Evolutionary conservation across 2,797 vertebrate species (phyloP), one percentile per base, ranked within the genome.

Genomic region (Mus minutoides): DNA sequence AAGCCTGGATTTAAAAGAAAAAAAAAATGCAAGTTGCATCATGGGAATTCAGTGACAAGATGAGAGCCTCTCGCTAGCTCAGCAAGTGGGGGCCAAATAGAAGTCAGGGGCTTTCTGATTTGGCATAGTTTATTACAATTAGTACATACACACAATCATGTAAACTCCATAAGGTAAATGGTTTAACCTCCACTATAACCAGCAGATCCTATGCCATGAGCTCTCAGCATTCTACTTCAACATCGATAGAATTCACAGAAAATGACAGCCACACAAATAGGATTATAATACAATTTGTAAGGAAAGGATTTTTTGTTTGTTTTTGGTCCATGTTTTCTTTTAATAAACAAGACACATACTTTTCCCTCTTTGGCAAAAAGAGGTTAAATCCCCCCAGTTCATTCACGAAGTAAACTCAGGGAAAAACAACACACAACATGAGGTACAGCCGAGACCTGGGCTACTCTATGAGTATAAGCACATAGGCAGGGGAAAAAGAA

Each of bases 291-390:
- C 94, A 88, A 56, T 96, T 95, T 80, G 91, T 49, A 82, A 67
- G 24, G 37, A 78, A 94, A 84, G 60, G 2, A 67, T 58, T 62
- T 62, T 62, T 31, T 34, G 6, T 52, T 77, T 94, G 96, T 54
- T 86, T 96, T 97, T 96, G 96, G 95, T 97, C 90, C 85, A 94
- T 37, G 76, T 80, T 95, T 95, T 90, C 40, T 86, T 40, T 75
- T 40, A 91, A 90, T 37, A 76, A 92, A 93, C 26, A 73, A 88
- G 52, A 88, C n/a, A 88, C 26, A n/a, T 24, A 80, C 26, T 94
- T 49, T 95, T 91, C 87, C 78, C 97, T 97, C 94, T 96, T 97
- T 97, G 95, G 94, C 75, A 88, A 94, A 95, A 97, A 97, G 96
- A 97, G 92, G 94, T 78, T 73, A 85, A 94, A 73, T 76, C 22